phyloP scores from a whole-genome alignment of 2,888 invertebrate species.

The Drosophila borborema region DNA sequence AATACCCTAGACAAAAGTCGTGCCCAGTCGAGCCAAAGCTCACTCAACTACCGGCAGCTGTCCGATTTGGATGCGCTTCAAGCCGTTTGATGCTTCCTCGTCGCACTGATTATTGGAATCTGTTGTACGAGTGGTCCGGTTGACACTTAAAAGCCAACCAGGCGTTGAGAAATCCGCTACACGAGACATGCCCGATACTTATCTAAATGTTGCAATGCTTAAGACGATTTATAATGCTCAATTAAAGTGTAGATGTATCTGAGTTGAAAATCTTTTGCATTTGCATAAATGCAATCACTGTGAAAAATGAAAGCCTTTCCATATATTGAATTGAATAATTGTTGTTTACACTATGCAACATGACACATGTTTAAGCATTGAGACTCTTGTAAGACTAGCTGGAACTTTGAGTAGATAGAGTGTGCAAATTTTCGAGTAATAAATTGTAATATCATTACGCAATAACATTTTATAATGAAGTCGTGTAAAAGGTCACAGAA shows the following conservation, averaged over 20 bases:
- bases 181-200: conserved; percentile 11
- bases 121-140: background rate
- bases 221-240: background rate
- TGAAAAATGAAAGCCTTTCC: conserved; percentile 6
- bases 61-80: conserved; percentile 58
- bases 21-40: conserved; percentile 12
- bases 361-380: background rate
- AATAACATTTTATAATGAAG: too few relatives aligned
- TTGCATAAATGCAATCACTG: background rate
- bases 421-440: background rate
- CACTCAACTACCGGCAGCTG: conserved; percentile 73
- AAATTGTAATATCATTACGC: too few relatives aligned
- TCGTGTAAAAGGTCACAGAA: background rate
- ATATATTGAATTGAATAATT: background rate
- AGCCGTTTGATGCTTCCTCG: conserved; percentile 57
- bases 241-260: background rate
- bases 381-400: background rate
- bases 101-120: conserved; percentile 41
- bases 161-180: conserved; percentile 24
- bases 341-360: background rate
- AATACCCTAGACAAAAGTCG: conserved; percentile 67
- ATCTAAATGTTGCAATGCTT: conserved; percentile 16
- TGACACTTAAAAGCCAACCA: conserved; percentile 25
- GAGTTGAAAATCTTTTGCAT: background rate
- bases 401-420: background rate